phyloP scores from a whole-genome alignment of 2,113 vertebrate genomes.

The Phrynosoma platyrhinos region DNA sequence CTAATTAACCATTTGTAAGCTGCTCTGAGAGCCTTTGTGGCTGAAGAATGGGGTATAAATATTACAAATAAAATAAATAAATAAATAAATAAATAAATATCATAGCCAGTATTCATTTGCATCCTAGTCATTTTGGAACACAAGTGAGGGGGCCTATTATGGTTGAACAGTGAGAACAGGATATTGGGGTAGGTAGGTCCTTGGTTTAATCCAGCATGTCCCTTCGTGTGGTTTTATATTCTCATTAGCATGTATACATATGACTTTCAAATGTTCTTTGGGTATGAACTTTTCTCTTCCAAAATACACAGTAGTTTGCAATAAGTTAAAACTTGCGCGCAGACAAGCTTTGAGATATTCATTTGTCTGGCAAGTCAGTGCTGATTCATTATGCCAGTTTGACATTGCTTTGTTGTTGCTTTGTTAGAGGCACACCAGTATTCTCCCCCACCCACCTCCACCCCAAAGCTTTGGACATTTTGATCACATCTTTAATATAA shows the following conservation, averaged over 20 bases:
- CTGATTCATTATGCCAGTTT: neutral
- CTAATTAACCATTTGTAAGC: too few species aligned
- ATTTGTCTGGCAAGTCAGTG: neutral
- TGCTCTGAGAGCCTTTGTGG: too few species aligned
- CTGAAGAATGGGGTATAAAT: too few species aligned
- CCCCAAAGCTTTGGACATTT: neutral
- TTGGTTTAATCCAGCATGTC: too few species aligned
- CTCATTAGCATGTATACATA: neutral
- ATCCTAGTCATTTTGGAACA: too few species aligned
- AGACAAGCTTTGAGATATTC: conserved; percentile 12
- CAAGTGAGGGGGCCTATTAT: too few species aligned
- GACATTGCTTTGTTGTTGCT: neutral
- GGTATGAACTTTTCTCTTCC: neutral
- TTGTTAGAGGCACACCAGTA: neutral
- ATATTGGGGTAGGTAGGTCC: neutral
- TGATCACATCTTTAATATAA: neutral
- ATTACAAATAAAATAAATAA: too few species aligned
- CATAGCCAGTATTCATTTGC: too few species aligned
- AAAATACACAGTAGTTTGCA: neutral
- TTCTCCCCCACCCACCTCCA: neutral
- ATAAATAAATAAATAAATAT: too few species aligned
- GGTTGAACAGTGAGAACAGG: too few species aligned
- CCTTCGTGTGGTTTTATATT: too few species aligned
- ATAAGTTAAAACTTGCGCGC: neutral
- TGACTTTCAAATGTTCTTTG: neutral